Base-by-base conservation (phyloP, 2,888 invertebrate species). In the Conistra vaccinii region DNA sequence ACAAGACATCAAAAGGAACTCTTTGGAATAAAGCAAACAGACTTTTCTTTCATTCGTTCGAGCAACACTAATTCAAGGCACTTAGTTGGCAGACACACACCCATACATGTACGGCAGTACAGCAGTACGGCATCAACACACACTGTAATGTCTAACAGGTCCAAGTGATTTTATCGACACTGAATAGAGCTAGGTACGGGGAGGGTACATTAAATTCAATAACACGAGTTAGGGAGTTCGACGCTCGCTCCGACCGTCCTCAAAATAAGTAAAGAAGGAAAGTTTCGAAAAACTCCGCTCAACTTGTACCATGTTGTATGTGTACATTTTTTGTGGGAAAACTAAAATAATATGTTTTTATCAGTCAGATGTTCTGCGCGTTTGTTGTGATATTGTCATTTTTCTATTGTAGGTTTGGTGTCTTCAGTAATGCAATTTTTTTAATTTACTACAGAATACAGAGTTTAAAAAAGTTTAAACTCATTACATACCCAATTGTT, bases 121-220 rank as follows among this genome's bases (percentile, higher is more conserved):
- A 75, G 77, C 79, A 20, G 53, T 63, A 77, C 66, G 76, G 78
- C 79, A 77, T 80, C 82, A 83, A 85, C 81, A 81, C 83, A 87
- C 81, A 87, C 81, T 76, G 89, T 85, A 89, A 89, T 89, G 85
- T 85, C 86, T 89, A 88, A 89, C 91, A 88, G 88, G 84, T 91
- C 91, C 90, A 90, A 93, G 92, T 94, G 93, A 94, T 94, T 93
- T 93, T 93, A 93, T 94, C 93, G 92, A 90, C 92, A 92, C 92
- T 91, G 93, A 93, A 93, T 93, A 92, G 92, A 92, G 90, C 91
- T 93, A 93, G 92, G 93, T 92, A 92, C 91, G 91, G 89, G 90
- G 90, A 93, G 93, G 94, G 94, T 95, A 95, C 94, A 95, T 96
- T 96, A 96, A 96, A 96, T 96, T 96, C 95, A 96, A 96, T 96